phyloP scores from a whole-genome alignment of 2,797 vertebrate species.

The Alfaro cultratus region DNA sequence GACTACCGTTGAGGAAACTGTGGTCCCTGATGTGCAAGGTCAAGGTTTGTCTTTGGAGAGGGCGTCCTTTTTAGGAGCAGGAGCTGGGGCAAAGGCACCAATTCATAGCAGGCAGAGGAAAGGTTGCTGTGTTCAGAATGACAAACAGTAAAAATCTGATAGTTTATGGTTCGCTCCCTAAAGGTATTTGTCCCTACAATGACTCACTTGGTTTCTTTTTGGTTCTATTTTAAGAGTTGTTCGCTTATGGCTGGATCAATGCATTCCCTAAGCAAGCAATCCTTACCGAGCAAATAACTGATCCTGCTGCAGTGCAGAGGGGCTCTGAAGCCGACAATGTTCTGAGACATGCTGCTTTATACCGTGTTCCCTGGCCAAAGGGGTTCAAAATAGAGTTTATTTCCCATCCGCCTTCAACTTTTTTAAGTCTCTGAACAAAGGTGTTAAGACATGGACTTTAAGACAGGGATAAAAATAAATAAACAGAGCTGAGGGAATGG shows the following conservation, averaged over 20 bases:
- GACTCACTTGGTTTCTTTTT: conserved; percentile 31
- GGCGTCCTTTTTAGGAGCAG: conserved; percentile 44
- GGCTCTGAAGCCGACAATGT: conserved; percentile 40
- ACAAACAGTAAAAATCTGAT: conserved; percentile 32
- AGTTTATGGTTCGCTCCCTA: conserved; percentile 32
- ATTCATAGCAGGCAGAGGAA: neutral
- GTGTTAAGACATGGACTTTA: conserved; percentile 36
- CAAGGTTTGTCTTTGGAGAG: conserved; percentile 68
- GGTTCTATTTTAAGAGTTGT: conserved; percentile 77
- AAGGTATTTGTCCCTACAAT: conserved; percentile 38
- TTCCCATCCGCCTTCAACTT: conserved; percentile 15
- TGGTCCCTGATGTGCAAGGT: conserved; percentile 57
- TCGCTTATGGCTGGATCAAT: conserved; percentile 73
- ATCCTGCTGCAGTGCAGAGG: conserved; percentile 56
- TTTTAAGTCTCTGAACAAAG: conserved; percentile 24
- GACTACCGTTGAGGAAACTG: conserved; percentile 48
- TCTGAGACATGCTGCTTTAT: conserved; percentile 52
- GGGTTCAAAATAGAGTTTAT: conserved; percentile 21
- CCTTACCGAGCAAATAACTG: conserved; percentile 35
- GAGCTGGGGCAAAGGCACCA: conserved; percentile 25
- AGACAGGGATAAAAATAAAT: conserved; percentile 22
- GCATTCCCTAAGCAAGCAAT: conserved; percentile 57
- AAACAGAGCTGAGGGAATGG: conserved; percentile 38
- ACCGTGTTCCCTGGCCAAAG: conserved; percentile 26
- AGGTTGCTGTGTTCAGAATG: conserved; percentile 33